Evolutionary conservation across 2,888 invertebrate genomes (phyloP).

Genomic region (Andrena marginata): DNA sequence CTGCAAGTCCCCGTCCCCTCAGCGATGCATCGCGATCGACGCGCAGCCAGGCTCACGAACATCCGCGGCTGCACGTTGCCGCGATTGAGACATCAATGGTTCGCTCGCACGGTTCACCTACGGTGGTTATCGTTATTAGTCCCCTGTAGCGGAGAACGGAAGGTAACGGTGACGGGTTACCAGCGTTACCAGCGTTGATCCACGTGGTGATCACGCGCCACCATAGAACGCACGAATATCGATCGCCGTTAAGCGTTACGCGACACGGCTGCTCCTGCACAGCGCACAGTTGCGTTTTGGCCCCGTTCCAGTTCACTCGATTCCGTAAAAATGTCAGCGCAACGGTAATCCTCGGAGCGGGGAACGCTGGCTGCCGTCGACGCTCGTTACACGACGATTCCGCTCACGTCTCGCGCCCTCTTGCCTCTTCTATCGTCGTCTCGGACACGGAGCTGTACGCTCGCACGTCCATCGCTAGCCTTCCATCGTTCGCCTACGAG

Average conservation of each 20-base stretch:
- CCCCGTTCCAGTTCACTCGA: slow-evolving; percentile 47
- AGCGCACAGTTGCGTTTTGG: slow-evolving; percentile 29
- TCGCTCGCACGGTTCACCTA: not conserved
- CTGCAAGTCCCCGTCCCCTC: slow-evolving; percentile 2
- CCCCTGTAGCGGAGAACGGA: not conserved
- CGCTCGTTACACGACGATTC: slow-evolving; percentile 13
- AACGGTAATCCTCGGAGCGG: slow-evolving; percentile 31
- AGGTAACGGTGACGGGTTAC: slow-evolving; percentile 31
- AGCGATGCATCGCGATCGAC: slow-evolving; percentile 48
- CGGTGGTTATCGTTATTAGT: not conserved
- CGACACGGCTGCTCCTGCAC: not conserved
- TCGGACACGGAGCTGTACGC: not conserved
- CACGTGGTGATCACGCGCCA: slow-evolving; percentile 50
- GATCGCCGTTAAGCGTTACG: not conserved
- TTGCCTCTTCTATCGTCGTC: not conserved
- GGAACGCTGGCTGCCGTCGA: not conserved
- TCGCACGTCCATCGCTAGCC: slow-evolving; percentile 21
- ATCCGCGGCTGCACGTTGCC: slow-evolving; percentile 41
- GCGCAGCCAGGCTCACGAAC: slow-evolving; percentile 30
- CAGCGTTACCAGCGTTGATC: slow-evolving; percentile 22
- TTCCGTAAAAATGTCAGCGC: slow-evolving; percentile 26
- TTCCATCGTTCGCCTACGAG: not conserved
- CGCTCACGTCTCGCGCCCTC: slow-evolving; percentile 17
- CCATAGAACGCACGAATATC: slow-evolving; percentile 21
- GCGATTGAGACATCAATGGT: slow-evolving; percentile 56